phyloP scores from a whole-genome alignment of 2,888 invertebrate species.

The Notodonta ziczac region DNA sequence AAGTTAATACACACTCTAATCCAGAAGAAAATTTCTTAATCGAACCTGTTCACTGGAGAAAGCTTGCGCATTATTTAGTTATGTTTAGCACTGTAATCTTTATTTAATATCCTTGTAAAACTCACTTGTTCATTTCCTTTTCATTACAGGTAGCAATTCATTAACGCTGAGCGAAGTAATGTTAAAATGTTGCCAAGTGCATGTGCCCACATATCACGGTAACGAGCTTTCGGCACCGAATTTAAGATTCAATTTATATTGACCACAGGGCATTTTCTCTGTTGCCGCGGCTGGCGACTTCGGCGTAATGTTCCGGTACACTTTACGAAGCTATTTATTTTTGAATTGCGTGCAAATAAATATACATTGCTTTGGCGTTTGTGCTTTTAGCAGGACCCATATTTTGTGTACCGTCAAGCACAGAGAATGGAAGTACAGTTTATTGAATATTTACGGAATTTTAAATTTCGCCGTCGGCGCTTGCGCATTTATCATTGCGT shows the following conservation, averaged over 20 bases:
- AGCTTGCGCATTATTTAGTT: background rate
- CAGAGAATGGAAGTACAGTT: background rate
- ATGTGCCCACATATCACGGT: slow-evolving; percentile 64
- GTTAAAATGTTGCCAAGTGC: slow-evolving; percentile 46
- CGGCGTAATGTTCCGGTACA: slow-evolving; percentile 44
- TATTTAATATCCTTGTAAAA: background rate
- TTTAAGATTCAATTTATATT: slow-evolving; percentile 73
- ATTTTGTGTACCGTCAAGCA: background rate
- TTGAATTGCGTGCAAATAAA: slow-evolving; percentile 50
- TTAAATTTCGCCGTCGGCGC: background rate
- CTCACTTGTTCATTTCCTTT: slow-evolving; percentile 6
- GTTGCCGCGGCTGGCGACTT: slow-evolving; percentile 40
- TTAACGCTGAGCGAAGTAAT: slow-evolving; percentile 38
- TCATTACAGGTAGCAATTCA: slow-evolving; percentile 22
- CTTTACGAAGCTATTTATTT: slow-evolving; percentile 63
- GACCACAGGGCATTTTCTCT: slow-evolving; percentile 70
- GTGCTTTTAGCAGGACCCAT: background rate
- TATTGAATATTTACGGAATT: slow-evolving; percentile 2
- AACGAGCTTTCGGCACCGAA: slow-evolving; percentile 69
- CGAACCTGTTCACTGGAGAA: background rate
- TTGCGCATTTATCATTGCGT: background rate
- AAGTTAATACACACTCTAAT: no score
- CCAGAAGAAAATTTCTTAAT: background rate
- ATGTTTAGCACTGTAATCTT: background rate
- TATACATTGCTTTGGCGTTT: slow-evolving; percentile 1